phyloP scores from a whole-genome alignment of 2,888 invertebrate species.

The Cheilosia grossa region DNA sequence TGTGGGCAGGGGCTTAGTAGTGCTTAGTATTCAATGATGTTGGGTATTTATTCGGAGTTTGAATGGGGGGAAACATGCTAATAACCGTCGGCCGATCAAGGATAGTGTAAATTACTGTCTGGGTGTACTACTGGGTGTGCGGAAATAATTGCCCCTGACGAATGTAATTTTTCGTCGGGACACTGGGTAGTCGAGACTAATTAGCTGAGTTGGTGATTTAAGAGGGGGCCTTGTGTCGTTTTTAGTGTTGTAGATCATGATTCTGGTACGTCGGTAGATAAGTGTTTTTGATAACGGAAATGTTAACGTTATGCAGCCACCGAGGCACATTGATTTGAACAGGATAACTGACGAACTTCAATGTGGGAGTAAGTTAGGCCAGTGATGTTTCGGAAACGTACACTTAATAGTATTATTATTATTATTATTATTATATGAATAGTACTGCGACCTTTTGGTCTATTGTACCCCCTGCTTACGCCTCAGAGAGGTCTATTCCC shows the following conservation, averaged over 20 bases:
- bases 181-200: not conserved
- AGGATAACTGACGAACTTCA: too few species aligned
- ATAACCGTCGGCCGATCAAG: constrained; percentile 13
- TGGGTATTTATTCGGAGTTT: constrained; percentile 11
- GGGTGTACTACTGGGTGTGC: not conserved
- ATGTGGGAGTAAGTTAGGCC: too few species aligned
- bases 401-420: too few species aligned
- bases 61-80: constrained; percentile 1
- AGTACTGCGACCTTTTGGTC: too few species aligned
- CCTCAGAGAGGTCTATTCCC: too few species aligned
- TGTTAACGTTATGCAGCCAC: too few species aligned
- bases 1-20: too few species aligned
- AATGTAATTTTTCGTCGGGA: not conserved
- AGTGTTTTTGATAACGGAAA: constrained; percentile 2
- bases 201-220: constrained; percentile 14
- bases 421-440: too few species aligned
- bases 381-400: too few species aligned
- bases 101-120: not conserved
- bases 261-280: not conserved
- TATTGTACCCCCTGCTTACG: too few species aligned
- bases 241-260: not conserved
- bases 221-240: not conserved
- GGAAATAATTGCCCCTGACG: constrained; percentile 14
- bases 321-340: too few species aligned
- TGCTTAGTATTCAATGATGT: not conserved